These are phyloP conservation scores for Drosophila truncata DNA, from an alignment of 1,140 invertebrate species.

Conservation along the genomic window DNA sequence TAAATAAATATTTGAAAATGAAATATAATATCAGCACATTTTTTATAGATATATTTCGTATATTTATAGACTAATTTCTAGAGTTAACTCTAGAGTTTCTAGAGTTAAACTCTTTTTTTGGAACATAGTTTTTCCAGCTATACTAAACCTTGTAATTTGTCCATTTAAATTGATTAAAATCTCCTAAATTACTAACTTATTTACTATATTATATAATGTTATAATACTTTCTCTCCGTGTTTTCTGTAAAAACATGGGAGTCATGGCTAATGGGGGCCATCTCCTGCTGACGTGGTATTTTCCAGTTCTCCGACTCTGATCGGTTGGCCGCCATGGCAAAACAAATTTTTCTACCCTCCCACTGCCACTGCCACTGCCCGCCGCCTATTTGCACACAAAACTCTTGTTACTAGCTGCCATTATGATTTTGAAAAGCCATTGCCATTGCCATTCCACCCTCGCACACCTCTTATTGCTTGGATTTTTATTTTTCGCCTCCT, in stretches of 20 bases:
- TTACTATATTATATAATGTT: no score
- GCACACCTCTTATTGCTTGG: slow-evolving; percentile 18
- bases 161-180: no score
- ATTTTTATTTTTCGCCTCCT: slow-evolving; percentile 29
- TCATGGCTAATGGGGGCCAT: slow-evolving; percentile 25
- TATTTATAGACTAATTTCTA: no score
- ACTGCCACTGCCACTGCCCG: not conserved
- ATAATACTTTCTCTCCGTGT: not conserved
- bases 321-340: slow-evolving; percentile 48
- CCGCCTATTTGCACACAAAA: slow-evolving; percentile 81
- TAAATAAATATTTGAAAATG: no score
- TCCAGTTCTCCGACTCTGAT: slow-evolving; percentile 62
- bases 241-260: not conserved
- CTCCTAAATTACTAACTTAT: no score
- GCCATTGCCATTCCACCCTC: slow-evolving; percentile 60
- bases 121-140: no score
- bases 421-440: slow-evolving; percentile 85
- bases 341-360: slow-evolving; percentile 28
- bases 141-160: no score
- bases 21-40: no score
- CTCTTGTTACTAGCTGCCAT: slow-evolving; percentile 85
- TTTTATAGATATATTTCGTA: no score
- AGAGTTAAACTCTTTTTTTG: no score
- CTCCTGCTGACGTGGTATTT: slow-evolving; percentile 81
- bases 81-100: no score